These are phyloP conservation scores for Holacanthella duospinosa DNA, from an alignment of 2,888 invertebrate species.

Conservation along the genomic window DNA sequence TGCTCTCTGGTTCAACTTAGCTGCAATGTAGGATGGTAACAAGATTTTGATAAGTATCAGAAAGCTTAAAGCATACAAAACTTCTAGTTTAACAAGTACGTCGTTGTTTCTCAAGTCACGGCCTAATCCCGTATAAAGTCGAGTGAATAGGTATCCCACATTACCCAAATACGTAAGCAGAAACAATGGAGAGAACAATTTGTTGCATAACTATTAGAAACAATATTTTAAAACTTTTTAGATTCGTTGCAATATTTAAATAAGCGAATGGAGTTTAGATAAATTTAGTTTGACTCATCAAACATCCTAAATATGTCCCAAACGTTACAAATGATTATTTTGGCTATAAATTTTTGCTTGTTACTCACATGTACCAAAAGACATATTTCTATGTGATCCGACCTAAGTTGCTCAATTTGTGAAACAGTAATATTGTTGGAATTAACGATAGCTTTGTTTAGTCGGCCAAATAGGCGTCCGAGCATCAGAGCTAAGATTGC, in stretches of 20 bases:
- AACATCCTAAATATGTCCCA: too few relatives aligned
- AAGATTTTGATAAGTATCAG: constrained; percentile 19
- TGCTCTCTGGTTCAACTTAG: constrained; percentile 23
- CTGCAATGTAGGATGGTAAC: constrained; percentile 24
- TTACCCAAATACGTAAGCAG: constrained; percentile 24
- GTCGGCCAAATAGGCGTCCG: constrained; percentile 14
- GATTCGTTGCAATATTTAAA: too few relatives aligned
- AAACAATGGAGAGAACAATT: constrained; percentile 23
- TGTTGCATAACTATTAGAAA: constrained; percentile 19
- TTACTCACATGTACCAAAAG: constrained; percentile 17
- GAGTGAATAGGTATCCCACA: constrained; percentile 17
- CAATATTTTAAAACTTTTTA: background rate
- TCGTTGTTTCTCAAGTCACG: constrained; percentile 14
- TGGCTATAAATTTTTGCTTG: too few relatives aligned
- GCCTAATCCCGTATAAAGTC: constrained; percentile 19
- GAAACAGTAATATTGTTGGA: background rate
- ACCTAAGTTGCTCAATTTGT: constrained; percentile 18
- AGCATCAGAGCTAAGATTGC: constrained; percentile 15
- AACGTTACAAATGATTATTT: too few relatives aligned
- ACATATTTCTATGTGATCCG: constrained; percentile 19
- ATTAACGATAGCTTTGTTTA: constrained; percentile 16
- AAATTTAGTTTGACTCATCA: too few relatives aligned
- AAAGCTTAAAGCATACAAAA: constrained; percentile 19
- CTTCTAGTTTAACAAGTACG: constrained; percentile 14
- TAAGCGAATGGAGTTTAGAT: too few relatives aligned